Evolutionary conservation across 1,140 invertebrate species (phyloP).

Genomic region (Ooceraea biroi): DNA sequence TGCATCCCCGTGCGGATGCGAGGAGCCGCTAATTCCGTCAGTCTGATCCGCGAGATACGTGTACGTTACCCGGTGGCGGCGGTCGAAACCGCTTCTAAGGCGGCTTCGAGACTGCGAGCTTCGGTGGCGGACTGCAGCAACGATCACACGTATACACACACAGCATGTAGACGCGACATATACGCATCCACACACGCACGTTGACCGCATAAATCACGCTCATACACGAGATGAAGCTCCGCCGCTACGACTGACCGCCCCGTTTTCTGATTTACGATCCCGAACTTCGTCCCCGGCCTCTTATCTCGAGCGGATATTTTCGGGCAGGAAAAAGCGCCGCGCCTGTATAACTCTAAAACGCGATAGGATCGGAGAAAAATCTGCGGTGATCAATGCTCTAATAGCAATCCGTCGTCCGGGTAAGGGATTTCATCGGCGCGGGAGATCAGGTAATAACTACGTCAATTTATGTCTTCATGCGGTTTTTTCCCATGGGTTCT

Average conservation of each 20-base stretch:
- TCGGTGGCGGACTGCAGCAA: slow-evolving; percentile 18
- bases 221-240: slow-evolving; percentile 69
- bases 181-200: slow-evolving; percentile 4
- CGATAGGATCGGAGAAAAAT: slow-evolving; percentile 65
- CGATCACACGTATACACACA: neutral
- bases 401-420: slow-evolving; percentile 52
- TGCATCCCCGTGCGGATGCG: neutral
- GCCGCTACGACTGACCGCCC: slow-evolving; percentile 71
- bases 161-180: neutral
- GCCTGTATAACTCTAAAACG: slow-evolving; percentile 62
- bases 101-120: slow-evolving; percentile 27
- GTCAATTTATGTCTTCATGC: slow-evolving; percentile 51
- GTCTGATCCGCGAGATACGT: slow-evolving; percentile 5
- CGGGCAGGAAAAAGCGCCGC: slow-evolving; percentile 62
- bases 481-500: slow-evolving; percentile 6
- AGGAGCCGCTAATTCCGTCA: slow-evolving; percentile 10
- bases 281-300: slow-evolving; percentile 70
- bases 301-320: slow-evolving; percentile 74
- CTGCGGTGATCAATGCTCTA: slow-evolving; percentile 71
- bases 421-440: slow-evolving; percentile 41
- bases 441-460: slow-evolving; percentile 52
- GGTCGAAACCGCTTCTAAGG: slow-evolving; percentile 35
- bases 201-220: slow-evolving; percentile 73
- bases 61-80: neutral
- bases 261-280: slow-evolving; percentile 75